Evolutionary conservation across 2,797 vertebrate species (phyloP).

Genomic region (Melanotaenia trifasciata): DNA sequence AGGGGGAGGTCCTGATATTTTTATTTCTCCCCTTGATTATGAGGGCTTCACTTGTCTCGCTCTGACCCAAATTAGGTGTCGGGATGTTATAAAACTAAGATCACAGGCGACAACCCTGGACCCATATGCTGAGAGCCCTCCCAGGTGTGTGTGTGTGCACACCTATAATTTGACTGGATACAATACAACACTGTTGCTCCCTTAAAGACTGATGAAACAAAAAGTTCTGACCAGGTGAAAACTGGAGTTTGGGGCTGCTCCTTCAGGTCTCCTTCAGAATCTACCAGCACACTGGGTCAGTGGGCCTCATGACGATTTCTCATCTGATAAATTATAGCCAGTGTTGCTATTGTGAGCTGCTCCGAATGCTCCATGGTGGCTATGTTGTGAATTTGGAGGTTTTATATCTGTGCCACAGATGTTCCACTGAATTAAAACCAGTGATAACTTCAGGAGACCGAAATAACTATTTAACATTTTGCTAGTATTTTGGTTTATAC

Average conservation of each 20-base stretch:
- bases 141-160: constrained; percentile 35
- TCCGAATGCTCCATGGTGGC: not conserved
- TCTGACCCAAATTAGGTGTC: constrained; percentile 61
- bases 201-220: constrained; percentile 19
- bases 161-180: constrained; percentile 7
- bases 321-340: constrained; percentile 15
- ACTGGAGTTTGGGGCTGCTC: constrained; percentile 10
- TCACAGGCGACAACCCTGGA: constrained; percentile 33
- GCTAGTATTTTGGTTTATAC: not conserved
- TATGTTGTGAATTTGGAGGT: constrained; percentile 1
- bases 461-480: constrained; percentile 12
- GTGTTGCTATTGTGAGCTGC: not conserved
- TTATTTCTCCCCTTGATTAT: constrained; percentile 30
- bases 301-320: constrained; percentile 11
- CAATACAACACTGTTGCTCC: not conserved
- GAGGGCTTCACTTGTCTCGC: constrained; percentile 49
- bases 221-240: constrained; percentile 40
- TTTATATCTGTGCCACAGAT: constrained; percentile 39
- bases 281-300: constrained; percentile 16
- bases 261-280: constrained; percentile 24
- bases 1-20: constrained; percentile 12
- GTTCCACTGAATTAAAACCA: constrained; percentile 27
- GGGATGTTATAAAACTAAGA: constrained; percentile 52
- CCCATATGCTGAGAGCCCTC: constrained; percentile 12
- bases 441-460: constrained; percentile 17